Evolutionary conservation across 2,888 invertebrate species (phyloP), one percentile per base, ranked within the genome.

Genomic region (Tenthredo mesomela): DNA sequence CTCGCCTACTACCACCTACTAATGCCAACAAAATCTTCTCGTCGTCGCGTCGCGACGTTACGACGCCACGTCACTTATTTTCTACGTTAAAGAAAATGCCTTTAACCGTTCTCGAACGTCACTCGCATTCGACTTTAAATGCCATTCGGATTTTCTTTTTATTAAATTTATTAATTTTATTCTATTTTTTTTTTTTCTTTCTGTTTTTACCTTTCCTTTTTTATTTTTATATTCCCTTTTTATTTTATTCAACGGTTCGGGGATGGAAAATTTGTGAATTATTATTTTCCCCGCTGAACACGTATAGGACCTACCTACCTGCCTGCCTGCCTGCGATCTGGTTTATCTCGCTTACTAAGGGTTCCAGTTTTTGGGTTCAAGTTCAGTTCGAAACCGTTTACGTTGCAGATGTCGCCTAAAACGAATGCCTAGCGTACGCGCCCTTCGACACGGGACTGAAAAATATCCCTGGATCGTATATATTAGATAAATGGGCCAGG

Each of bases 381-480:
- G 54, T 54, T 67, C 33, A 67, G 33, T 67, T 33, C 18, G 18
- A 33, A 67, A 67, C 18, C 67, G 67, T 67, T 67, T 67, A 67
- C 67, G 67, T 67, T 67, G 67, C 67, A 67, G 67, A 67, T 67
- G 67, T 67, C 67, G 67, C 67, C 33, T 67, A 73, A 73, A 73
- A 73, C 40, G 43, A 73, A 73, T 40, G 43, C 40, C 43, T 33
- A 4, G 18, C 33, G 67, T 67, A 67, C 33, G 43, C 73, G 43
- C 40, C 29, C 40, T 73, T 73, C 73, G 73, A 73, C 40, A 73
- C 33, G 67, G 40, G 40, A 43, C 40, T 73, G 73, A 73, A 40
- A 73, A 40, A 73, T 40, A 73, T 25, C 73, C n/a, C 73, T 43
- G 40, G 73, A 40, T 43, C 43, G 73, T 40, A 73, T 73, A 73